Conservation (phyloP, 1,140 invertebrate genomes). For the Drosophila pseudoobscura region DNA sequence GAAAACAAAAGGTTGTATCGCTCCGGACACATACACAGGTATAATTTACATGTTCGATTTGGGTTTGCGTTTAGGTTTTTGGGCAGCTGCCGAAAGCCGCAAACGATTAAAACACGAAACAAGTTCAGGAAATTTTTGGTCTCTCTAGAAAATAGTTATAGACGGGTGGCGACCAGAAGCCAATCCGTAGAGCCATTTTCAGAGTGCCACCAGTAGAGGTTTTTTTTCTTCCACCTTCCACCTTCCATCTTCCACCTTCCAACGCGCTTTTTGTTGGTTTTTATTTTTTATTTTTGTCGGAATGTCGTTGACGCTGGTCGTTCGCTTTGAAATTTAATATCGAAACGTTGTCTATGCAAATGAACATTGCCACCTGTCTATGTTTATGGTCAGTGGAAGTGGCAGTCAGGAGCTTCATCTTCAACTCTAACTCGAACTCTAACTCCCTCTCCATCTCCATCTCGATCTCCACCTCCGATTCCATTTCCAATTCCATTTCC, state of each 20-base stretch:
- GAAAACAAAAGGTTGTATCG: slow-evolving; percentile 37
- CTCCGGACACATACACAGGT: slow-evolving; percentile 32
- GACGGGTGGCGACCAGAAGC: slow-evolving; percentile 48
- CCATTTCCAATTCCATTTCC: neutral
- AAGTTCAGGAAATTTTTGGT: slow-evolving; percentile 37
- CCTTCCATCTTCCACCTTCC: slow-evolving; percentile 11
- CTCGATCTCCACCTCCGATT: no score
- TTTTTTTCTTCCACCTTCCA: slow-evolving; percentile 5
- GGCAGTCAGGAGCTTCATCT: slow-evolving; percentile 24
- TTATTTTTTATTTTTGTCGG: slow-evolving; percentile 37
- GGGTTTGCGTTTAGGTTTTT: slow-evolving; percentile 27
- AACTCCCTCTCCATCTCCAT: no score
- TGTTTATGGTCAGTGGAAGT: slow-evolving; percentile 70
- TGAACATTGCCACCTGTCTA: slow-evolving; percentile 82
- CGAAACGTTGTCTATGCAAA: slow-evolving; percentile 82
- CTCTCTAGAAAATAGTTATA: slow-evolving; percentile 12
- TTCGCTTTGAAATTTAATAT: slow-evolving; percentile 82
- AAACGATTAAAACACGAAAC: slow-evolving; percentile 59
- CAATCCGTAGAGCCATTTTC: slow-evolving; percentile 64
- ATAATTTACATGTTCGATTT: slow-evolving; percentile 59
- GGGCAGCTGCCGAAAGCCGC: slow-evolving; percentile 59
- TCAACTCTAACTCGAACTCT: no score
- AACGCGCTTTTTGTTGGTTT: slow-evolving; percentile 11
- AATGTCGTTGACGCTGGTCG: slow-evolving; percentile 66
- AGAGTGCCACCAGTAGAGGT: slow-evolving; percentile 50